Base-by-base conservation (phyloP, 2,888 invertebrate genomes). In the Willowsia nigromaculata region DNA sequence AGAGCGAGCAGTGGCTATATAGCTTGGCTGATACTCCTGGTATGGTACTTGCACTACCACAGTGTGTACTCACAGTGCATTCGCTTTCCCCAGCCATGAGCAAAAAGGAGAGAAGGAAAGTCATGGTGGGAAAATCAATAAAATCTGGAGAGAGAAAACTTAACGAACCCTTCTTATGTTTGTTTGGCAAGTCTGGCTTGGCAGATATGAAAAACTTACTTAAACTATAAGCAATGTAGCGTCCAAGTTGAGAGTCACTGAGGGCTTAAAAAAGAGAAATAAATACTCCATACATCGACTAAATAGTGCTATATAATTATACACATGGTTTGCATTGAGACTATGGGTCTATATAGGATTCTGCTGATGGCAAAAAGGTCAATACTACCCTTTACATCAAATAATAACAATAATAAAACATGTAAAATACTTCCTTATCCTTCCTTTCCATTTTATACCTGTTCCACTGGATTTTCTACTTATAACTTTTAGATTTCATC, bases 351-450 rank as follows among this genome's bases (percentile, higher is more conserved):
- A 11, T 56, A 50, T 53, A 18, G 5, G 18, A 40, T n/a, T n/a
- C n/a, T n/a, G n/a, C n/a, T n/a, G 30, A 83, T 15, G 53, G 80
- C n/a, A 30, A 53, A 83, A 84, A 84, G 84, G 84, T 84, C 84
- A 84, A 84, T 84, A 84, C 84, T 82, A 65, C 81, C 53, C n/a
- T 47, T 40, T 25, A 15, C 18, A 11, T 47, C n/a, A 43, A 43
- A 43, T 33, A 37, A 43, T 11, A 68, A 68, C 33, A 71, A 71
- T 11, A 43, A 4, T 11, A 59, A 59, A 27, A 27, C 59, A 59
- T 27, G 59, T 25, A 59, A 56, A 56, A 59, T 3, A 37, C 59
- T 59, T n/a, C 59, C 71, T 74, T 74, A 74, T 74, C 43, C 43
- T 74, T 25, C 25, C 22, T 40, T 74, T 43, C 43, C 18, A 37